phyloP scores from a whole-genome alignment of 2,113 vertebrate species.

The Tauraco erythrolophus region DNA sequence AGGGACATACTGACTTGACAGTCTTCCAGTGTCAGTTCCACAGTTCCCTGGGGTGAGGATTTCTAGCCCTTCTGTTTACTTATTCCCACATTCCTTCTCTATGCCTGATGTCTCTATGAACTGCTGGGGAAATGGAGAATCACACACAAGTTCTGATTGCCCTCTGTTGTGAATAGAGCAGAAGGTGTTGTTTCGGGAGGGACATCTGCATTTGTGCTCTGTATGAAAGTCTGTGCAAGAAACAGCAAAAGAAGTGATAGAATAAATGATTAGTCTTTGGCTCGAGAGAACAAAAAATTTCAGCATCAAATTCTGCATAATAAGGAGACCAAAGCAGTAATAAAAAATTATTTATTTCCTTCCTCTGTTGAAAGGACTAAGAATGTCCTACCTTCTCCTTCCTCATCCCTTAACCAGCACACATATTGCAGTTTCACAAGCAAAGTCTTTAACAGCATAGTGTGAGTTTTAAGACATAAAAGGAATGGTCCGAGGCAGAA shows the following conservation, averaged over 20 bases:
- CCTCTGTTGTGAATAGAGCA: not conserved
- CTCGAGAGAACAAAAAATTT: not conserved
- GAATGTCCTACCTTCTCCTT: not conserved
- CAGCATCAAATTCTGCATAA: not conserved
- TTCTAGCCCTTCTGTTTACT: not conserved
- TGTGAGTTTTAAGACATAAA: not conserved
- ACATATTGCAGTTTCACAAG: not conserved
- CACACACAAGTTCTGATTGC: not conserved
- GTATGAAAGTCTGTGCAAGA: not conserved
- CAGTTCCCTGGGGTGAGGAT: not conserved
- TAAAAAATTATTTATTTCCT: not conserved
- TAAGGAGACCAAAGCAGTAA: not conserved
- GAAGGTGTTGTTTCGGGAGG: not conserved
- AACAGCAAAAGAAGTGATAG: not conserved
- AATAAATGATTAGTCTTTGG: not conserved
- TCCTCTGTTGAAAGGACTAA: not conserved
- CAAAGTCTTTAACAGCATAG: not conserved
- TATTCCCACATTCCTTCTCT: not conserved
- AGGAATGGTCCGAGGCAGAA: not conserved
- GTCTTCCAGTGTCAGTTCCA: not conserved
- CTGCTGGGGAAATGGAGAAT: not conserved
- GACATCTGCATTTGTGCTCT: not conserved
- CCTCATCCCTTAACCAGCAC: not conserved
- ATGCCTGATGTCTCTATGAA: not conserved
- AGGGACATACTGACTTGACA: not conserved